Evolutionary conservation across 2,797 vertebrate species (phyloP), one percentile per base, ranked within the genome.

Genomic region (Bovichtus diacanthus): DNA sequence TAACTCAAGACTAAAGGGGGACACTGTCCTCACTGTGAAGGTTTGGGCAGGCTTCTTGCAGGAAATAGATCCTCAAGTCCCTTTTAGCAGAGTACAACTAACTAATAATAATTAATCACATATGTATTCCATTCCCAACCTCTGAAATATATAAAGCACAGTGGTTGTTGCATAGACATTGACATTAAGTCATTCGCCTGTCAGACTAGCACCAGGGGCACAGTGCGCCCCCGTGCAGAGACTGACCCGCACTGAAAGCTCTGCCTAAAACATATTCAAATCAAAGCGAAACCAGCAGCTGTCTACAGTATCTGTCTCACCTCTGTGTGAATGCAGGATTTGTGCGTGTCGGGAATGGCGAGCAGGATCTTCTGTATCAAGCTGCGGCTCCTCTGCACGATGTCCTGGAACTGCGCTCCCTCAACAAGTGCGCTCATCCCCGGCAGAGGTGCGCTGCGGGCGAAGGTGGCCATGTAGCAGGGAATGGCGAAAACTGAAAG

Each of bases 291-390:
- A 25, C 44, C 9, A n/a, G n/a, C n/a, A n/a, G n/a, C n/a, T n/a
- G n/a, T n/a, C n/a, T n/a, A n/a, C 8, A 18, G 38, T 8, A 2
- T 21, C 6, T 18, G 0, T 34, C 94, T 94, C 72, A 95, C 95
- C 94, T 87, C 44, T 0, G 13, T 54, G 2, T 76, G 13, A 41
- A 95, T 73, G 87, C 90, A 92, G 0, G 76, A 84, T 19, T 70
- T 69, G 91, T 96, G 94, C 27, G 79, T 39, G 0, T 72, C 86
- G 25, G 80, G 66, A 16, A 96, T 92, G 0, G 94, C 90, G 1
- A 31, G 6, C 3, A 89, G 85, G 78, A 97, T 94, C 92, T 95
- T 96, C 8, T 76, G 59, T 5, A 87, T 87, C 50, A 97, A 86
- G 76, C 79, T 92, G 51, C 86, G 83, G 73, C 94, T 94, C 50